A percentile compares a stretch with the other conserved stretches of the same genome.
Conservation (phyloP, 2,888 invertebrate genomes). For the Catocala fraxini region DNA sequence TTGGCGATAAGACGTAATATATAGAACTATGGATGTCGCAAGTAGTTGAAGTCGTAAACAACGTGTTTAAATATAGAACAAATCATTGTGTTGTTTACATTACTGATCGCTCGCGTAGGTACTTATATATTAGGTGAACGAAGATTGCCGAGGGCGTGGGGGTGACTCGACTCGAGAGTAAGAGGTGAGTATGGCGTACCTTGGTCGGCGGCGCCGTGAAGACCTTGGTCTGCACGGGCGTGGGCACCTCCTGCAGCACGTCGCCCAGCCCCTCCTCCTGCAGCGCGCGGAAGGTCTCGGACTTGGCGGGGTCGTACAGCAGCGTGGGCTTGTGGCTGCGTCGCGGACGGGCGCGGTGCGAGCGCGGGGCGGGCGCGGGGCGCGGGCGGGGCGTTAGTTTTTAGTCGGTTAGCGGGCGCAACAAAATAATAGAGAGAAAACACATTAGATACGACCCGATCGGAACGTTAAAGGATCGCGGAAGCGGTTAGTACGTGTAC, state of each 20-base stretch:
- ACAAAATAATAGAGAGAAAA: conserved; percentile 73
- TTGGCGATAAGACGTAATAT: no score
- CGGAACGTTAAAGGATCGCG: conserved; percentile 68
- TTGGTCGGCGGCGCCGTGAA: conserved; percentile 90
- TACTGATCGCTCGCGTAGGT: no score
- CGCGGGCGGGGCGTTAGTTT: conserved; percentile 75
- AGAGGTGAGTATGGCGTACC: conserved; percentile 64
- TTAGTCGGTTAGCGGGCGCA: conserved; percentile 87
- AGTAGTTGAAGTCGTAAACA: no score
- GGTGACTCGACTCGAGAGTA: no score
- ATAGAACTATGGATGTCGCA: no score
- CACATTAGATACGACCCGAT: conserved; percentile 71
- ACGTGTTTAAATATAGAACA: no score
- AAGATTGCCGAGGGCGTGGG: no score
- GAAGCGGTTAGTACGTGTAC: conserved; percentile 72
- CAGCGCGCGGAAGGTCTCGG: conserved; percentile 95
- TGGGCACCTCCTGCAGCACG: conserved; percentile 90
- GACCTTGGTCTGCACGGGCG: conserved; percentile 92
- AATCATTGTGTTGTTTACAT: no score
- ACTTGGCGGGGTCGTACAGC: conserved; percentile 95
- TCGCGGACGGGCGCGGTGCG: conserved; percentile 42
- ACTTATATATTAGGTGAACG: not conserved
- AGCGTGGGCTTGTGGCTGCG: conserved; percentile 90
- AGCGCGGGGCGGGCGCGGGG: conserved; percentile 31
- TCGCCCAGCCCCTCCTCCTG: conserved; percentile 92